Base-by-base conservation (phyloP, 2,888 invertebrate species). In the Meiosimyza platycephala region DNA sequence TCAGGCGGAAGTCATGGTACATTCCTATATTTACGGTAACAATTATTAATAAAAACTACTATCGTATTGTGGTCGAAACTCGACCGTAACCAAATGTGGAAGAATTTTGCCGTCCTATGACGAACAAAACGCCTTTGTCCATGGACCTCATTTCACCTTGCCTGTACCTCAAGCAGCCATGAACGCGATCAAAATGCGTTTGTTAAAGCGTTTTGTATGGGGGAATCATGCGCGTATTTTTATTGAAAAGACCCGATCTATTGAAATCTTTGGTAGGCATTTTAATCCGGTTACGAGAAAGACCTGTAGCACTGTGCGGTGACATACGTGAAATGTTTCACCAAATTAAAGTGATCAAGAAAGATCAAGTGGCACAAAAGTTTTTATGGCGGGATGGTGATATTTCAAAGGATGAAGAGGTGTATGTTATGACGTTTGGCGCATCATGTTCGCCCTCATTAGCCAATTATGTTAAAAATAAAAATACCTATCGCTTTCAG, bases 181-280 rank as follows among this genome's bases (percentile, higher is more conserved):
- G n/a, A n/a, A n/a, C n/a, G n/a, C n/a, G n/a, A n/a, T n/a, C n/a
- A n/a, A n/a, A n/a, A n/a, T n/a, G n/a, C n/a, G n/a, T n/a, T n/a
- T n/a, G n/a, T n/a, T n/a, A n/a, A n/a, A n/a, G n/a, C n/a, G n/a
- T n/a, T n/a, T n/a, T n/a, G n/a, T n/a, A n/a, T n/a, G n/a, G n/a
- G n/a, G n/a, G n/a, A n/a, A n/a, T n/a, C n/a, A n/a, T n/a, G n/a
- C n/a, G n/a, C n/a, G n/a, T n/a, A n/a, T n/a, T n/a, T n/a, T n/a
- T 87, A 7, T 50, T 85, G 5, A 78, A 76, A 22, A 85, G 85
- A 0, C 82, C 85, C 0, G 84, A 85, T 66, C 66, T 83, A 4
- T 74, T 84, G 0, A 76, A 79, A 5, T 78, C 84, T 1, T 74
- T 87, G 33, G n/a, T n/a, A n/a, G n/a, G n/a, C n/a, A n/a, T n/a